A percentile compares a stretch with the other conserved stretches of the same genome.
Conservation (phyloP, 2,113 vertebrate genomes). For the Alligator mississippiensis region DNA sequence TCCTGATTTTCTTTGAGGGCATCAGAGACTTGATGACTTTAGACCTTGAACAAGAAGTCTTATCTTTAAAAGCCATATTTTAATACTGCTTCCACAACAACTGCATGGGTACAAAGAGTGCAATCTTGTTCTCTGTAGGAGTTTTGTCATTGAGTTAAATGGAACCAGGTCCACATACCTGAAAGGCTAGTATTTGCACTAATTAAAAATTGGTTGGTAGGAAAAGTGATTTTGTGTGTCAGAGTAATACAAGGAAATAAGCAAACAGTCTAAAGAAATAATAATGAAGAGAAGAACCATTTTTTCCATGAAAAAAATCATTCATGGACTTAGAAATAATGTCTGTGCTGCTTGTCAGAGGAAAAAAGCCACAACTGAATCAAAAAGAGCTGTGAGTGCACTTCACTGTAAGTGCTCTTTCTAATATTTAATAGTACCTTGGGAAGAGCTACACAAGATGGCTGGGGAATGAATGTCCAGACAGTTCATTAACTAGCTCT, state of each 20-base stretch:
- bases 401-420: conserved; percentile 14
- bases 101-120: not conserved
- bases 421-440: conserved; percentile 28
- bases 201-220: not conserved
- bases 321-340: not conserved
- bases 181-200: not conserved
- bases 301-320: not conserved
- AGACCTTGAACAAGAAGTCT: conserved; percentile 5
- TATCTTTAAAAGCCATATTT: conserved; percentile 20
- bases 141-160: not conserved
- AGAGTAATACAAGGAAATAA: not conserved
- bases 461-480: conserved; percentile 35
- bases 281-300: too few relatives aligned
- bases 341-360: not conserved
- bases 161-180: not conserved
- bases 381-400: not conserved
- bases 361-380: not conserved
- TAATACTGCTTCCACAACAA: conserved; percentile 29
- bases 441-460: conserved; percentile 27
- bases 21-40: not conserved
- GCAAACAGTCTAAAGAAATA: too few relatives aligned
- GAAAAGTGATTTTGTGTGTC: not conserved
- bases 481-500: conserved; percentile 46
- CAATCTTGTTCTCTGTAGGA: not conserved
- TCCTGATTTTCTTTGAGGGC: not conserved